These are phyloP conservation scores for Fregata magnificens DNA, from an alignment of 2,113 vertebrate genomes.

Conservation along the genomic window DNA sequence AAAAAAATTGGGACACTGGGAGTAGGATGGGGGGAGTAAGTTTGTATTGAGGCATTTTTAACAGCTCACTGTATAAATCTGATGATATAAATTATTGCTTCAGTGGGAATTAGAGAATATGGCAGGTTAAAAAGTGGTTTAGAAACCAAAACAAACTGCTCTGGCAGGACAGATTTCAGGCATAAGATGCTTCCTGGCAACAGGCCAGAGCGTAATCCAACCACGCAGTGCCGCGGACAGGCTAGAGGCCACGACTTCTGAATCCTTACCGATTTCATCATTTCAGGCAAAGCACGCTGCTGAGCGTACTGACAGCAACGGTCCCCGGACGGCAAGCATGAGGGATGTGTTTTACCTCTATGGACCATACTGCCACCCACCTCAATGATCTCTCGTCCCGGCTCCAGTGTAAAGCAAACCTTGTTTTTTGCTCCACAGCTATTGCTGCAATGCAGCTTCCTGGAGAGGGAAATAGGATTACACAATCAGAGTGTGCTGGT, in stretches of 20 bases:
- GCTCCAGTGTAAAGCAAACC: neutral
- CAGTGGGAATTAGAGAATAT: neutral
- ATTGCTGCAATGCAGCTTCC: constrained; percentile 55
- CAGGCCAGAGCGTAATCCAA: neutral
- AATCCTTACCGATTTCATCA: neutral
- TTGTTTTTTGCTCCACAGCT: constrained; percentile 1
- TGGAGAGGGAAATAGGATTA: constrained; percentile 5
- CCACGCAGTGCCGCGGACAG: neutral
- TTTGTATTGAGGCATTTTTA: neutral
- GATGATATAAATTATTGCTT: neutral
- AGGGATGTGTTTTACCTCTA: neutral
- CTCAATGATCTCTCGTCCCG: neutral
- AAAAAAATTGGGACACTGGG: neutral
- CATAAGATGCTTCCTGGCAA: neutral
- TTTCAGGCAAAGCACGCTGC: fast-evolving
- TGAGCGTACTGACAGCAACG: fast-evolving
- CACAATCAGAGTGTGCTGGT: neutral
- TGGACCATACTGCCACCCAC: neutral
- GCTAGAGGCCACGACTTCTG: neutral
- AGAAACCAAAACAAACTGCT: neutral
- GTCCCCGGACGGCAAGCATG: neutral
- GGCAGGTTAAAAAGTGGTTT: neutral
- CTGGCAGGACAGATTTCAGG: neutral
- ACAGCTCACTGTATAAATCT: neutral
- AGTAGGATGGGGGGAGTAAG: neutral